A percentile compares a stretch with the other conserved stretches of the same genome.
Conservation (phyloP, 2,888 invertebrate species). For the Reticulitermes lucifugus region DNA sequence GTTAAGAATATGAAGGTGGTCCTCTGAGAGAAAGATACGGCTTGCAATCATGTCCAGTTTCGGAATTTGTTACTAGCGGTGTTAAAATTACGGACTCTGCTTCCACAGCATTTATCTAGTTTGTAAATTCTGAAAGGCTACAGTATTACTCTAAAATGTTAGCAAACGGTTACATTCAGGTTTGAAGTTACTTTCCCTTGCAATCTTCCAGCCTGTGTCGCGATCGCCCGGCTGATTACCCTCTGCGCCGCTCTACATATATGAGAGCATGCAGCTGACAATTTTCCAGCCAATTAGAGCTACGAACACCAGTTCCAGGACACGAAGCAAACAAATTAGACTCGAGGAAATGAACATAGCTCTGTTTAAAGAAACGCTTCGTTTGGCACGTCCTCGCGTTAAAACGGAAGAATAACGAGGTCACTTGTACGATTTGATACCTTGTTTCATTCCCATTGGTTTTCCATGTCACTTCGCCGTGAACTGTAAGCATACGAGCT, state of each 20-base stretch:
- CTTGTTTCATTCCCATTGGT: conserved; percentile 2
- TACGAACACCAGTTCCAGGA: neutral
- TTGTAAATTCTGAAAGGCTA: neutral
- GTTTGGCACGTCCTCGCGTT: conserved; percentile 1
- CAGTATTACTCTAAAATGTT: neutral
- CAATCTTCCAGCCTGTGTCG: too few relatives aligned
- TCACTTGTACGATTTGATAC: neutral
- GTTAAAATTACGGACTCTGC: neutral
- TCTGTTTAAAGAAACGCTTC: conserved; percentile 1
- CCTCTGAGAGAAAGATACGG: too few relatives aligned
- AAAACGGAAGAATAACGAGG: neutral
- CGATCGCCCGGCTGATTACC: neutral
- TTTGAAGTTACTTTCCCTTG: too few relatives aligned
- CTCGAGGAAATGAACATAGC: neutral
- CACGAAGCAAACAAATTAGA: conserved; percentile 6
- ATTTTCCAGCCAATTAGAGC: neutral
- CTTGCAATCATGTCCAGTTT: too few relatives aligned
- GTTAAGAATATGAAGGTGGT: too few relatives aligned
- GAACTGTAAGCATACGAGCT: neutral
- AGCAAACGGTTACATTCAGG: neutral
- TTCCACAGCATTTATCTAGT: neutral
- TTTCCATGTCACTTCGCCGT: neutral
- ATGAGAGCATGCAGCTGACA: neutral
- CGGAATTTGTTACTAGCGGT: neutral
- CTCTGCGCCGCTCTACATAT: neutral